These are phyloP conservation scores for Gymnocypris eckloni DNA, from an alignment of 2,797 vertebrate species.

Conservation along the genomic window DNA sequence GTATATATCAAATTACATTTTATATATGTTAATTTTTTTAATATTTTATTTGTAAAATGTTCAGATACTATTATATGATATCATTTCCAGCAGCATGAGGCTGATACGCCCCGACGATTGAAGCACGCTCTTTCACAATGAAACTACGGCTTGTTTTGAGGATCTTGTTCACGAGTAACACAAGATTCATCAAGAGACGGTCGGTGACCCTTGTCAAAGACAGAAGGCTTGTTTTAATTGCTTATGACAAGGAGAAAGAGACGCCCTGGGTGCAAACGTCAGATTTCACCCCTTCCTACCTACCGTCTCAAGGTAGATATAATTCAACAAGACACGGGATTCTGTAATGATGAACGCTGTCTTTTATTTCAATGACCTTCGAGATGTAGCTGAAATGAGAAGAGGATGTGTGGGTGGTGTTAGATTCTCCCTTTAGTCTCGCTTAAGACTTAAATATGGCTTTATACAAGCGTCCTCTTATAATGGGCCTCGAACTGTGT, in stretches of 20 bases:
- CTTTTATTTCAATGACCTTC: conserved; percentile 4
- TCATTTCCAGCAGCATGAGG: background rate
- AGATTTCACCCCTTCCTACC: background rate
- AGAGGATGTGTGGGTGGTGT: background rate
- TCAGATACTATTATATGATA: background rate
- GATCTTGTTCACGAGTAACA: conserved; percentile 44
- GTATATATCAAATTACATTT: background rate
- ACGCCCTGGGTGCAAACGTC: conserved; percentile 27
- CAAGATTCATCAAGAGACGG: conserved; percentile 41
- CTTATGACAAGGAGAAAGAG: conserved; percentile 50
- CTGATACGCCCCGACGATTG: conserved; percentile 28
- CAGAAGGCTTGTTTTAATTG: conserved; percentile 63
- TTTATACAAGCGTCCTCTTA: background rate
- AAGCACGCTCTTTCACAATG: conserved; percentile 45
- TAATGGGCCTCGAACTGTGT: background rate
- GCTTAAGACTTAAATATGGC: background rate
- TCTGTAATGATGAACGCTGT: conserved; percentile 6
- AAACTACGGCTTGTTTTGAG: conserved; percentile 46
- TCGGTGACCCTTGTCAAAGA: conserved; percentile 58
- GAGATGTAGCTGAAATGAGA: conserved; percentile 25
- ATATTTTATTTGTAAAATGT: background rate
- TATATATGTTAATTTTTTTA: background rate
- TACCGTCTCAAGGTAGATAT: conserved; percentile 12
- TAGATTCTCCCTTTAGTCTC: background rate
- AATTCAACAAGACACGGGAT: conserved; percentile 19